Base-by-base conservation (phyloP, 2,113 vertebrate species). In the Zapornia atra region DNA sequence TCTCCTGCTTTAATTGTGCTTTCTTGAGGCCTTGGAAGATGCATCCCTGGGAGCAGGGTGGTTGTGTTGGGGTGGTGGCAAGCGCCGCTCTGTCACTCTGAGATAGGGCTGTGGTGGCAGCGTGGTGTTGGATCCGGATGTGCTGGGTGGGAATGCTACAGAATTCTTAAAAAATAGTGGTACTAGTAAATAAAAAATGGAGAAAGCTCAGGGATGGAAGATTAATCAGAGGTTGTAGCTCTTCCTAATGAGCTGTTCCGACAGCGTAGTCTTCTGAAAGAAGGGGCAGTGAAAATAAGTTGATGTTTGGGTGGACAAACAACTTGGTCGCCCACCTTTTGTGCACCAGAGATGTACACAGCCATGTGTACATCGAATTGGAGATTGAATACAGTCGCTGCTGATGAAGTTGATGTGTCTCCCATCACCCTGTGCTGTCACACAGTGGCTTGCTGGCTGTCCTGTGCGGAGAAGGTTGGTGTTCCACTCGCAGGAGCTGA, bases 351-450 rank as follows among this genome's bases (percentile, higher is more conserved):
- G 28, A 1, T 2, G 5, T 10, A 4, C 24, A 6, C 48, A 56
- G 0, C 44, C 57, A n/a, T n/a, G n/a, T n/a, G n/a, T n/a, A n/a
- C n/a, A n/a, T n/a, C n/a, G n/a, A n/a, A n/a, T n/a, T 70, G 53
- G 70, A 38, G 44, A 75, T 48, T 0, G 24, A 21, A 54, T 65
- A 7, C 0, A 15, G 17, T 59, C 3, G 5, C 54, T 53, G 50
- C 5, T 42, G 20, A 2, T 18, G 33, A 12, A 42, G 61, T 5
- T 50, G 75, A 24, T 16, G 75, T 84, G 40, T 64, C 44, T 59
- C 25, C 71, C 36, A 12, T 65, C 4, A 0, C 57, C 38, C 42
- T 11, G 5, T 2, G 1, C 44, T 38, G 2, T 44, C 38, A 10
- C 42, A 16, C 42, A 16, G 8, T 46, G 8, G 16, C 31, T 68